phyloP scores from a whole-genome alignment of 2,797 vertebrate genomes.

The Alouatta caraya region DNA sequence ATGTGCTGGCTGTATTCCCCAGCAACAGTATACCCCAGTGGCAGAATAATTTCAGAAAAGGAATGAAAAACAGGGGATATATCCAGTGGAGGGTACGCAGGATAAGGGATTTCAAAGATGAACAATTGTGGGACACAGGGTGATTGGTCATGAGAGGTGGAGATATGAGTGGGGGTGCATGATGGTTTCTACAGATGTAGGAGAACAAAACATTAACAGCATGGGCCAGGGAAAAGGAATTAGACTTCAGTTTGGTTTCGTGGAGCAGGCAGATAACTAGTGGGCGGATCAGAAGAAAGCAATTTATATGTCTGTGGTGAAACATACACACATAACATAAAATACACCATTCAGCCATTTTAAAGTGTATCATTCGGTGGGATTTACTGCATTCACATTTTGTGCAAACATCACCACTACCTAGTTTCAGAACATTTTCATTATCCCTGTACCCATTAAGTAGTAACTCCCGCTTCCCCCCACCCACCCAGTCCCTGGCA shows the following conservation, averaged over 20 bases:
- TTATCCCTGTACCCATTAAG: too few relatives aligned
- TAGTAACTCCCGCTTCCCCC: background rate
- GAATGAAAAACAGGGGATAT: background rate
- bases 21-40: background rate
- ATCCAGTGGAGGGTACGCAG: background rate
- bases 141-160: background rate
- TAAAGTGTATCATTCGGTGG: background rate
- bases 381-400: background rate
- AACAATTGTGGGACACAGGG: background rate
- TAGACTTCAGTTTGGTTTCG: background rate
- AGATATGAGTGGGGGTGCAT: background rate
- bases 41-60: background rate
- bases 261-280: background rate
- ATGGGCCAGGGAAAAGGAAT: background rate
- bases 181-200: background rate
- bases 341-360: background rate
- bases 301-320: background rate
- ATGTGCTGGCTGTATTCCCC: accelerated
- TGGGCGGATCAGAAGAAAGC: background rate
- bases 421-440: background rate
- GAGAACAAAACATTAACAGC: background rate
- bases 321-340: background rate
- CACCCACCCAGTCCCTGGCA: background rate
- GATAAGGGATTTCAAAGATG: background rate
- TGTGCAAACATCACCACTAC: background rate